phyloP scores from a whole-genome alignment of 2,888 invertebrate species.

The Cephus sareptanus region DNA sequence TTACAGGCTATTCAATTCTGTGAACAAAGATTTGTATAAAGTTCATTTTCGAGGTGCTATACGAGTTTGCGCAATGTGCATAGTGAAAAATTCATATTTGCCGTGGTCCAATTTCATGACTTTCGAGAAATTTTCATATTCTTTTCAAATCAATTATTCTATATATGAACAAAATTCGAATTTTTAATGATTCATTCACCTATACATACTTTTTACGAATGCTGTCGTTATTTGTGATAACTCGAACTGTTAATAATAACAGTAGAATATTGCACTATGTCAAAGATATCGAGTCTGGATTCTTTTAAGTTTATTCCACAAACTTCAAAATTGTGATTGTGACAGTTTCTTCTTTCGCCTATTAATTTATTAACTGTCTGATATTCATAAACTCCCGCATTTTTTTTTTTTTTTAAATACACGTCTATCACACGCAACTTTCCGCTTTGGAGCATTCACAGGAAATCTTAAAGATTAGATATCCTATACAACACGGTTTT shows the following conservation, averaged over 20 bases:
- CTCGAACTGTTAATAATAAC: background rate
- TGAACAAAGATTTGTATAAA: background rate
- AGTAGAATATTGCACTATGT: background rate
- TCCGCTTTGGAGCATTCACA: background rate
- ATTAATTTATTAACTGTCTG: too few species aligned
- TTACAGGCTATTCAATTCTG: background rate
- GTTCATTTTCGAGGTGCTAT: too few species aligned
- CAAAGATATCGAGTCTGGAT: too few species aligned
- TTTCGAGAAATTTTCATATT: too few species aligned
- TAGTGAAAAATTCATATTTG: too few species aligned
- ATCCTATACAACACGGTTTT: background rate
- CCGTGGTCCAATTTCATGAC: too few species aligned
- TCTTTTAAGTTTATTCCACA: background rate
- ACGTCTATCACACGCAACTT: background rate
- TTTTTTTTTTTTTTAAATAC: background rate
- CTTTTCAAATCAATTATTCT: too few species aligned
- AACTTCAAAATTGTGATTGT: too few species aligned
- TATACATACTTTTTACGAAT: background rate
- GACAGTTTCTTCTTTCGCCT: too few species aligned
- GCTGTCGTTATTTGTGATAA: background rate
- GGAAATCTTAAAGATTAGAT: background rate
- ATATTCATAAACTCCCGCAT: too few species aligned
- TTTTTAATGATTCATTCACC: background rate
- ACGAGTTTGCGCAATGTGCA: too few species aligned
- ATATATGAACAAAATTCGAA: background rate